phyloP scores from a whole-genome alignment of 2,888 invertebrate species.

The Limnephilus marmoratus region DNA sequence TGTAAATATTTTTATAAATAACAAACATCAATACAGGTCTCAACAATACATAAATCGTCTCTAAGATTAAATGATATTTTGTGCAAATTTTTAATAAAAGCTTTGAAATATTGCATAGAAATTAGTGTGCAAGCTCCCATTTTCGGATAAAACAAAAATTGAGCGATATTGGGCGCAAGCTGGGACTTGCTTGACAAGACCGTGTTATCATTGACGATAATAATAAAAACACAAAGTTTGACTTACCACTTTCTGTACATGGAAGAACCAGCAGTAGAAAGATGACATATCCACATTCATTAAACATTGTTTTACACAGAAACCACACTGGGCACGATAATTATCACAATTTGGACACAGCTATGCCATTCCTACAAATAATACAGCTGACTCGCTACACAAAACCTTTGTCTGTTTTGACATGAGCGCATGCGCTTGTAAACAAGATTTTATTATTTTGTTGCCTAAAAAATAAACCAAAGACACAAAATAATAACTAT shows the following conservation, averaged over 20 bases:
- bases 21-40: not conserved
- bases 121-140: not conserved
- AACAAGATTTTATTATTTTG: constrained; percentile 69
- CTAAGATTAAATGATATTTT: not conserved
- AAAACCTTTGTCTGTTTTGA: constrained; percentile 80
- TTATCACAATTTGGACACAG: constrained; percentile 69
- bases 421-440: constrained; percentile 78
- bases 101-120: not conserved
- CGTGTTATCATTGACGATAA: constrained; percentile 42
- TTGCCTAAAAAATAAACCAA: constrained; percentile 60
- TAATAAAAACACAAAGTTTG: constrained; percentile 56
- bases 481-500: constrained; percentile 49
- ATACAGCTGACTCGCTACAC: constrained; percentile 79
- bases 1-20: not conserved
- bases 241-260: constrained; percentile 85
- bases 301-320: constrained; percentile 68
- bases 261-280: constrained; percentile 83
- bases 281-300: constrained; percentile 78
- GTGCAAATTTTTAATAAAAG: not conserved
- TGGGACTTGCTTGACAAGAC: constrained; percentile 7
- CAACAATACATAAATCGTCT: not conserved
- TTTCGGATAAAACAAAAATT: not conserved
- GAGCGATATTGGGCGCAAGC: constrained; percentile 8
- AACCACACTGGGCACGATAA: constrained; percentile 67
- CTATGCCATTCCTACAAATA: constrained; percentile 77